Conservation (phyloP, 2,113 vertebrate species). For the Vireo altiloquus region DNA sequence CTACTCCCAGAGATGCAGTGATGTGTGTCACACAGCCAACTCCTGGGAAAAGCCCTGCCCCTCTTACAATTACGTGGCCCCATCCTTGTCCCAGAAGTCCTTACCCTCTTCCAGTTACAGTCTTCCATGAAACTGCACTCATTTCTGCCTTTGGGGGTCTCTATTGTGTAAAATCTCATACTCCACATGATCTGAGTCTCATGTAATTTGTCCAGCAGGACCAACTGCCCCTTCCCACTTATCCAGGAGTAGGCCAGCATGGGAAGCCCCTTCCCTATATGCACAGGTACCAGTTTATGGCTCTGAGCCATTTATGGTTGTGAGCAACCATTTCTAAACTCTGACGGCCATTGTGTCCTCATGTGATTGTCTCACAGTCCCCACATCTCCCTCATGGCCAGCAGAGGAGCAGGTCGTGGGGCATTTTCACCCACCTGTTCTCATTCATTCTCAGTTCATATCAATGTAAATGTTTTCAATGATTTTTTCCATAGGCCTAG, state of each 20-base stretch:
- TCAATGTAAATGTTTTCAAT: background rate
- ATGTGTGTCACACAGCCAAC: accelerated
- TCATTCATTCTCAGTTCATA: background rate
- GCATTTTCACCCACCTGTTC: background rate
- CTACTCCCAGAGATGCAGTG: accelerated
- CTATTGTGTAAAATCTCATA: background rate
- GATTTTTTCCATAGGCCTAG: background rate
- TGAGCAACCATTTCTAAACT: background rate
- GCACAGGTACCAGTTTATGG: background rate
- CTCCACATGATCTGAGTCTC: accelerated
- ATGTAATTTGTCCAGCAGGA: background rate
- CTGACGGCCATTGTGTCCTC: background rate
- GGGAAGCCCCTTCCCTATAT: background rate
- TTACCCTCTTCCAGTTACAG: background rate
- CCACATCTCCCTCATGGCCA: background rate
- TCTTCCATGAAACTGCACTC: background rate
- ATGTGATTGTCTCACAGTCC: background rate
- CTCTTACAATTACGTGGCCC: no score
- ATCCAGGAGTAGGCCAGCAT: background rate
- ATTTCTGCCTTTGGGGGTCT: accelerated
- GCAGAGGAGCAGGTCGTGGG: background rate
- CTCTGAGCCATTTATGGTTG: background rate
- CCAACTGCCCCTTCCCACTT: background rate
- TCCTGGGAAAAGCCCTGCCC: background rate
- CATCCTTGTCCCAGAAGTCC: background rate